Percentiles rank a stretch among this genome's conserved stretches.
Evolutionary conservation across 2,113 vertebrate genomes (phyloP).

Genomic region (Lophochroa leadbeateri): DNA sequence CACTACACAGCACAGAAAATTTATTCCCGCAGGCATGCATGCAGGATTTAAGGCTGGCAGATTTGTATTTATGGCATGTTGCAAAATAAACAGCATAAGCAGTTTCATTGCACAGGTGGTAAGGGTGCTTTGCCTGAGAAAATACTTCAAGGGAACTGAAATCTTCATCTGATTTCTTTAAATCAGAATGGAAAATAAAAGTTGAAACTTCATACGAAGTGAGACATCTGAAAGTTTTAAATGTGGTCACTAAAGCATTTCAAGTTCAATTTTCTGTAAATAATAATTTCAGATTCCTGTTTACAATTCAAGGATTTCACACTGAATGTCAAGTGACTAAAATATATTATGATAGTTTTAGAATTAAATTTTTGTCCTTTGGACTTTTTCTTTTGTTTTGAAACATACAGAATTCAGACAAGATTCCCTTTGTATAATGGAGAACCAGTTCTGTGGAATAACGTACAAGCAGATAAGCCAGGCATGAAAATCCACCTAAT

Average conservation of each 20-base stretch:
- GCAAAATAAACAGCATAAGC: background rate
- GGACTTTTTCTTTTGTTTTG: background rate
- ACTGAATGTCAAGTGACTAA: accelerated
- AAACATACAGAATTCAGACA: background rate
- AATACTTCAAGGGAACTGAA: background rate
- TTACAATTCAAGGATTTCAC: background rate
- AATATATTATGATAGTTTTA: background rate
- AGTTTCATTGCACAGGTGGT: background rate
- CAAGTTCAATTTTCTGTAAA: background rate
- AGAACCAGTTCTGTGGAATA: background rate
- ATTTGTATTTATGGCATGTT: background rate
- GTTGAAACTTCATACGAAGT: background rate
- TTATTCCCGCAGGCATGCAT: background rate
- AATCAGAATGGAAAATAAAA: background rate
- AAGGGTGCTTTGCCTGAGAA: background rate
- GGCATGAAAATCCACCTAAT: background rate
- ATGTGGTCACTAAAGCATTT: background rate
- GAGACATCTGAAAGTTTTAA: background rate
- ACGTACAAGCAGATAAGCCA: background rate
- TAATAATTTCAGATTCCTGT: background rate
- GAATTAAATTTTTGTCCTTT: background rate
- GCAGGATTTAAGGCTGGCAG: background rate
- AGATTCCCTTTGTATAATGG: background rate
- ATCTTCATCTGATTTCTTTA: background rate
- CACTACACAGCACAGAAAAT: background rate